phyloP scores from a whole-genome alignment of 1,140 invertebrate genomes.

The Orchesella cincta region DNA sequence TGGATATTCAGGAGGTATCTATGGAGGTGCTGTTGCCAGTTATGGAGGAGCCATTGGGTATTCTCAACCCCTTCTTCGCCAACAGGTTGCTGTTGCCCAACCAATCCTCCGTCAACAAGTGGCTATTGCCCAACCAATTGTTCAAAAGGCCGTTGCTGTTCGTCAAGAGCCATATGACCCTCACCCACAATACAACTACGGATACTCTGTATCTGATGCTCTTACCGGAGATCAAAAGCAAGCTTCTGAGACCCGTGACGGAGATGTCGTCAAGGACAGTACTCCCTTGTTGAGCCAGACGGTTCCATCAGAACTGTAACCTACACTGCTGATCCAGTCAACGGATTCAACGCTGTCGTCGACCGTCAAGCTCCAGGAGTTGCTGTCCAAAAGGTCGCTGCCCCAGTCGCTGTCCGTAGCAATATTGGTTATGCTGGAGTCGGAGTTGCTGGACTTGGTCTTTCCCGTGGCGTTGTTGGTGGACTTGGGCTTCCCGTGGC shows the following conservation, averaged over 20 bases:
- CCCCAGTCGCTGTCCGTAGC: not conserved
- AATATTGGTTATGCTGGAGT: not conserved
- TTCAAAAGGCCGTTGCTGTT: constrained; percentile 13
- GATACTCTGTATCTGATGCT: constrained; percentile 37
- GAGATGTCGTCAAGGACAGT: constrained; percentile 5
- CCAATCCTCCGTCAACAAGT: not conserved
- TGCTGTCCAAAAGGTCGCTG: not conserved
- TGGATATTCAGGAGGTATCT: not conserved
- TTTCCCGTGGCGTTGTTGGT: not conserved
- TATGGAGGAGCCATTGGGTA: not conserved
- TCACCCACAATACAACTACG: constrained; percentile 34
- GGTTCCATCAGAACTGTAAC: constrained; percentile 62
- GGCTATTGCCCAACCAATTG: not conserved
- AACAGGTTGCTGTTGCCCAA: not conserved
- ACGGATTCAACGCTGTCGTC: constrained; percentile 6
- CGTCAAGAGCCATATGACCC: constrained; percentile 37
- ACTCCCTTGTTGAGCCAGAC: constrained; percentile 60
- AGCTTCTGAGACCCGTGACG: not conserved
- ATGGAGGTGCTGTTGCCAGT: not conserved
- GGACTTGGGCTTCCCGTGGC: not conserved
- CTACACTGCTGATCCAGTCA: constrained; percentile 14
- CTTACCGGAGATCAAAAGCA: constrained; percentile 51
- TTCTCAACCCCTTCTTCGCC: not conserved
- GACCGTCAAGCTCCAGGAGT: not conserved
- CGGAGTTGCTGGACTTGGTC: not conserved